These are phyloP conservation scores for Leuctra nigra DNA, from an alignment of 2,888 invertebrate genomes.

Conservation along the genomic window DNA sequence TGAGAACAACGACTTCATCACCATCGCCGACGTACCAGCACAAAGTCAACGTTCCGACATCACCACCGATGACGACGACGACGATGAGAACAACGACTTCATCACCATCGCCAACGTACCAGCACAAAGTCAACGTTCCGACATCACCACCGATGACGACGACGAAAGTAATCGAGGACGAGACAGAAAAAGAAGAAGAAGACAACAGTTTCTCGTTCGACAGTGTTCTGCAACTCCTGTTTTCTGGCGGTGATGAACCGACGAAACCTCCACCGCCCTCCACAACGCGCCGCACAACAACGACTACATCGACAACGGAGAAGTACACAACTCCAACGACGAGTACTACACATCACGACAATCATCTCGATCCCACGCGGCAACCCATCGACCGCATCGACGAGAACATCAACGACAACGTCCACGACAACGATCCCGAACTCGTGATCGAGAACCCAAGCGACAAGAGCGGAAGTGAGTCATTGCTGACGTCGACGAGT, in stretches of 20 bases:
- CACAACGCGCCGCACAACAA: not conserved
- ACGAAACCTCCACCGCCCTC: slow-evolving; percentile 17
- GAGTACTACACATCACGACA: not conserved
- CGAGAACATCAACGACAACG: not conserved
- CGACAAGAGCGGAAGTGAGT: slow-evolving; percentile 8
- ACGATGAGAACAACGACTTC: not conserved
- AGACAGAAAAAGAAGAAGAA: slow-evolving; percentile 40
- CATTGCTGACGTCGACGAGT: slow-evolving; percentile 25
- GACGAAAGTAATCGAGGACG: not conserved
- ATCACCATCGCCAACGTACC: too few relatives aligned
- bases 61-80: slow-evolving; percentile 12
- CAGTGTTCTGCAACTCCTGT: slow-evolving; percentile 53
- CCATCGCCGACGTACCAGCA: not conserved
- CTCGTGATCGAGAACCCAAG: not conserved
- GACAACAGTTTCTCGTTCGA: slow-evolving; percentile 49
- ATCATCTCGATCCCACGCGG: not conserved
- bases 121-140: slow-evolving; percentile 2
- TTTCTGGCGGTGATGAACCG: slow-evolving; percentile 43
- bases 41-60: slow-evolving; percentile 1
- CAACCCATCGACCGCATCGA: not conserved
- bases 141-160: slow-evolving; percentile 1
- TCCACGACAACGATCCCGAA: not conserved
- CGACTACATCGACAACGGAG: not conserved
- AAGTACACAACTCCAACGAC: not conserved
- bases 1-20: not conserved